phyloP scores from a whole-genome alignment of 2,888 invertebrate species.

The Ormyrus rosae region DNA sequence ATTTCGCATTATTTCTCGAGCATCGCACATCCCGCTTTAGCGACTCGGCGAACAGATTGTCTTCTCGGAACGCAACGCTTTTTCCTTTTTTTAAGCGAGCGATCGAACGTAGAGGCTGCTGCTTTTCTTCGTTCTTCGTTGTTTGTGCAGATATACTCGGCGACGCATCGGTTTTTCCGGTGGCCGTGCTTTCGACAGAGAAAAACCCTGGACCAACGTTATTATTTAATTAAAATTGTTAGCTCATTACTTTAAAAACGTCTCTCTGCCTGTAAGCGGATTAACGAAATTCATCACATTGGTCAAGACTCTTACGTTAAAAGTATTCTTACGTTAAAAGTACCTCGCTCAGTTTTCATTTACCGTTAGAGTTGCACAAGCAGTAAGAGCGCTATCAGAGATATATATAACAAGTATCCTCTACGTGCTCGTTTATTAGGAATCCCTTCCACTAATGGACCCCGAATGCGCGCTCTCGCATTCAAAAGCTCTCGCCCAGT shows the following conservation, averaged over 20 bases:
- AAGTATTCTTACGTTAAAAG: no score
- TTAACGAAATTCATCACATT: no score
- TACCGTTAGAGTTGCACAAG: constrained; percentile 1
- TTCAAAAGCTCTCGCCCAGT: background rate
- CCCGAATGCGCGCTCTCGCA: background rate
- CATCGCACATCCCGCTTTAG: background rate
- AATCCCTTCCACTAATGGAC: constrained; percentile 17
- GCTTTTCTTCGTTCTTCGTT: no score
- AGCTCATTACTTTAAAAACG: background rate
- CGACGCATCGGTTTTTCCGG: no score
- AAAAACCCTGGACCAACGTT: no score
- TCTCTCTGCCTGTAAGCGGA: no score
- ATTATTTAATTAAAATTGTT: no score
- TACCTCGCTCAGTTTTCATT: background rate
- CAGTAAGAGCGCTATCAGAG: background rate
- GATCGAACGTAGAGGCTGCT: no score
- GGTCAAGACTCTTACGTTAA: no score
- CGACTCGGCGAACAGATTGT: constrained; percentile 5
- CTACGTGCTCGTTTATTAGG: background rate
- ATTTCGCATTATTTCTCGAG: constrained; percentile 19
- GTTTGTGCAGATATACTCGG: no score
- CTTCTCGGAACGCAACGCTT: background rate
- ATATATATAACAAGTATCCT: background rate
- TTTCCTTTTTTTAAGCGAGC: no score
- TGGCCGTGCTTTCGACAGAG: no score